Base-by-base conservation (phyloP, 2,797 vertebrate genomes). In the Borostomias antarcticus region DNA sequence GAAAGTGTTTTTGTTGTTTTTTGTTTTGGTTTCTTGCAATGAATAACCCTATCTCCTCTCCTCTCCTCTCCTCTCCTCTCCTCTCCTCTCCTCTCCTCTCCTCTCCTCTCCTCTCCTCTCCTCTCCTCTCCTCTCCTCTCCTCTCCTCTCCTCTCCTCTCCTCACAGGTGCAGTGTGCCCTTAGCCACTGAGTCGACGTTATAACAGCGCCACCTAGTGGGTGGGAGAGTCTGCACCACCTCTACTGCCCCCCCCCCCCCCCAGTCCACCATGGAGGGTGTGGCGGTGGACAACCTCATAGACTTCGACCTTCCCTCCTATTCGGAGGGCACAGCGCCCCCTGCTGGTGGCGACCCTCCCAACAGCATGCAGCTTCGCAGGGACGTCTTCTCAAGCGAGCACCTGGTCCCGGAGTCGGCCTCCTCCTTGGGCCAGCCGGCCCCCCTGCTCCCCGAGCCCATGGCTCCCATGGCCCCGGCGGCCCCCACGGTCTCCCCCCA, bases 211-310 rank as follows among this genome's bases (percentile, higher is more conserved):
- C 37, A 35, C n/a, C 40, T n/a, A 30, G 60, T 62, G 28, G n/a
- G 10, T 19, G 60, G 15, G 47, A 17, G 28, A 21, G 48, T 51
- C 48, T 19, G 26, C 17, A 21, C 48, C 40, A 45, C 13, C 13
- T 15, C 40, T 9, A 45, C 40, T n/a, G 40, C n/a, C 13, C 40
- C 50, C 32, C 47, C 56, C 58, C 63, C 64, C 35, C 64, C 45
- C 51, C 62, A 52, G 56, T 26, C 73, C 78, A 80, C 5, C 73
- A 96, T 98, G 94, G 96, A 97, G 0, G 92, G 89, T 0, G 91
- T 93, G 8, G 91, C 93, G 0, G 92, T 95, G 40, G 93, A 93
- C 68, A 94, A 95, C 19, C 93, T 98, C 66, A 95, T 96, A 7
- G 94, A 97, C 84, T 94, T 96, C 0, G 94, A 93, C 25, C 23